Evolutionary conservation across 1,140 invertebrate genomes (phyloP).

Genomic region (Drosophila albomicans): DNA sequence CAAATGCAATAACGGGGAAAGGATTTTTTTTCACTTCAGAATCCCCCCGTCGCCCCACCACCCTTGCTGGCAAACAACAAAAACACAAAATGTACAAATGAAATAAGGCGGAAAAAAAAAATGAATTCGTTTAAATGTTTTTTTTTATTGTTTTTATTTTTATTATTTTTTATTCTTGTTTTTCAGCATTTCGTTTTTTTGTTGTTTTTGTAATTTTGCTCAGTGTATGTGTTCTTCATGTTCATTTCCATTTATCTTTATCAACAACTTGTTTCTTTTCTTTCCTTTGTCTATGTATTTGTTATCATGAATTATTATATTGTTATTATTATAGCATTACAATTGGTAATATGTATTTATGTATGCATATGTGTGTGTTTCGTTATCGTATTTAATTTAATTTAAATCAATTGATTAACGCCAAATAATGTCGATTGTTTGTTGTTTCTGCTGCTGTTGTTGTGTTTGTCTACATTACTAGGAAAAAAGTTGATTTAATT

Average conservation of each 20-base stretch:
- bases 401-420: constrained; percentile 36
- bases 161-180: constrained; percentile 46
- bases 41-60: background rate
- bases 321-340: constrained; percentile 27
- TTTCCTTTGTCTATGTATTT: constrained; percentile 52
- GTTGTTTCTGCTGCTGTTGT: constrained; percentile 9
- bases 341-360: constrained; percentile 41
- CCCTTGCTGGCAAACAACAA: constrained; percentile 37
- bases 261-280: constrained; percentile 35
- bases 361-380: constrained; percentile 60
- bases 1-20: background rate
- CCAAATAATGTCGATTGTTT: constrained; percentile 6
- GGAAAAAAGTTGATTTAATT: constrained; percentile 25
- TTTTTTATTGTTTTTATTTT: constrained; percentile 37
- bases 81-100: constrained; percentile 37
- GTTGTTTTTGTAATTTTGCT: constrained; percentile 49
- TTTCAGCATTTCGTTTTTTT: constrained; percentile 41
- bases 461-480: constrained; percentile 25
- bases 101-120: constrained; percentile 37
- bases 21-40: background rate
- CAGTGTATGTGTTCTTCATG: constrained; percentile 27
- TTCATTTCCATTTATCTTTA: constrained; percentile 68
- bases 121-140: constrained; percentile 44
- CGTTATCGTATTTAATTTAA: constrained; percentile 37
- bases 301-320: constrained; percentile 54